These are phyloP conservation scores for Carassius gibelio DNA, from an alignment of 2,113 vertebrate species.

Conservation along the genomic window DNA sequence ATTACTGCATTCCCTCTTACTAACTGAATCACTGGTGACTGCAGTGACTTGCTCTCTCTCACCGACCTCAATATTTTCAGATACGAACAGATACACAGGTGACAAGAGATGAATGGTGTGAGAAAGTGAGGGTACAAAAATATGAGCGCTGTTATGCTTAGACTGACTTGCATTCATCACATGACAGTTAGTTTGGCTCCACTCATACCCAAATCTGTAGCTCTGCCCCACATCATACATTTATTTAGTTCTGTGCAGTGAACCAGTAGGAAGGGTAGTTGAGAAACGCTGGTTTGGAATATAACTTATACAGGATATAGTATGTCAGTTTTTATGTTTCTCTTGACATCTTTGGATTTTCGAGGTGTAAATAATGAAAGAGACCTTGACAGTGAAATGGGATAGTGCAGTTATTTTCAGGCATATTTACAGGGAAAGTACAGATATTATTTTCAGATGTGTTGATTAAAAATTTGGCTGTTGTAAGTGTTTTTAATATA, in stretches of 20 bases:
- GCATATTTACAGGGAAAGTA: background rate
- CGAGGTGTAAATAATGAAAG: background rate
- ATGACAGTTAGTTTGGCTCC: background rate
- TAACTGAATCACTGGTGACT: background rate
- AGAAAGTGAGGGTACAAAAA: conserved; percentile 5
- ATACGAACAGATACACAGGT: background rate
- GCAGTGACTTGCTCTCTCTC: background rate
- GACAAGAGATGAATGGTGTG: background rate
- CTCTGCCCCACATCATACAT: background rate
- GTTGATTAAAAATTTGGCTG: background rate
- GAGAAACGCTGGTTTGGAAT: background rate
- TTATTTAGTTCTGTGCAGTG: conserved; percentile 21
- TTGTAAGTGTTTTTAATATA: background rate
- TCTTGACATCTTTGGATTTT: background rate
- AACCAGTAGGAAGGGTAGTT: background rate
- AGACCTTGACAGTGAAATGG: background rate
- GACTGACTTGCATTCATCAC: conserved; percentile 28
- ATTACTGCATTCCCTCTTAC: conserved; percentile 2
- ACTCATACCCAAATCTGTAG: background rate
- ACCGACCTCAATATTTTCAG: background rate
- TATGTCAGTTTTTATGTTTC: background rate
- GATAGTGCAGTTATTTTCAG: background rate
- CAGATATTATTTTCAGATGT: background rate
- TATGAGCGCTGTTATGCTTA: background rate
- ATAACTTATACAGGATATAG: conserved; percentile 5